Evolutionary conservation across 2,888 invertebrate species (phyloP).

Genomic region (Leptopilina syphax): DNA sequence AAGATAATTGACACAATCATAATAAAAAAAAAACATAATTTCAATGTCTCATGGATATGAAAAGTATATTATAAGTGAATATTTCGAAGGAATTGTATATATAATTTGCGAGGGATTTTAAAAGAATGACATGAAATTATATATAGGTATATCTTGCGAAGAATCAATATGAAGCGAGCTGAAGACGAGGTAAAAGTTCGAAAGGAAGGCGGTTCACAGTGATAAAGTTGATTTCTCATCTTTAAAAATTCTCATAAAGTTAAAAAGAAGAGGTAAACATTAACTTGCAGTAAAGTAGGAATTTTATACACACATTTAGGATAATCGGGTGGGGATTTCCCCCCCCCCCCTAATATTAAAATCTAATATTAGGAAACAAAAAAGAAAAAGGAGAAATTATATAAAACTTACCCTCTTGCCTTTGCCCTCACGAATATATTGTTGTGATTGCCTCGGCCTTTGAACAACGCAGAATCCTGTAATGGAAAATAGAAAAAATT

Average conservation of each 20-base stretch:
- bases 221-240: conserved; percentile 22
- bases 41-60: no score
- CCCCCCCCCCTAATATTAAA: conserved; percentile 44
- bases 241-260: conserved; percentile 20
- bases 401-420: conserved; percentile 86
- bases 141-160: neutral
- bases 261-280: conserved; percentile 38
- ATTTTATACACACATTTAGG: conserved; percentile 7
- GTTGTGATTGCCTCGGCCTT: conserved; percentile 89
- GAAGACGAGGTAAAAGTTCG: neutral
- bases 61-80: neutral
- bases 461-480: conserved; percentile 90
- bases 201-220: neutral
- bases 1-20: no score
- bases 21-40: no score
- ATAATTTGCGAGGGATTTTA: neutral
- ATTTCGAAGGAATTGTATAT: neutral
- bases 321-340: conserved; percentile 38
- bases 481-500: conserved; percentile 63
- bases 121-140: conserved; percentile 2
- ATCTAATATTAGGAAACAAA: neutral
- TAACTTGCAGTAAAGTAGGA: conserved; percentile 38
- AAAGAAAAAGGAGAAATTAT: neutral
- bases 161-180: conserved; percentile 1
- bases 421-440: conserved; percentile 90